These are phyloP conservation scores for Cichladusa arquata DNA, from an alignment of 2,113 vertebrate species.

Conservation along the genomic window DNA sequence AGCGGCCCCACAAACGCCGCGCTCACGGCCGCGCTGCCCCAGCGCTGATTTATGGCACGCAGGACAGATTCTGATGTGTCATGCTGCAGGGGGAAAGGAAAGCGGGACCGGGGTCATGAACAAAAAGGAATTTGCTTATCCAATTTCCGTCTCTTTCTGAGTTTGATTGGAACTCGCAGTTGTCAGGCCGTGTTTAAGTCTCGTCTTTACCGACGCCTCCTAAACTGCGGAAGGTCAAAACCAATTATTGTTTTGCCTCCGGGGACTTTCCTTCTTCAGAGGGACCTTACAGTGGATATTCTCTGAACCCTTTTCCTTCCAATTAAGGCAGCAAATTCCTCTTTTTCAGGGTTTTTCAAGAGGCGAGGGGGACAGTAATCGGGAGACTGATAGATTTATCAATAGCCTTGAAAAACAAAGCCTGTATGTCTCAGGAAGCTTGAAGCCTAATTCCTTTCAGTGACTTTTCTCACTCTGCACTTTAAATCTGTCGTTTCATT, in stretches of 20 bases:
- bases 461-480: constrained; percentile 65
- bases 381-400: constrained; percentile 34
- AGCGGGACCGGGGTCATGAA: constrained; percentile 50
- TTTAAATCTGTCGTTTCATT: constrained; percentile 65
- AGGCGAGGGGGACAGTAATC: background rate
- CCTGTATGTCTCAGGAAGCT: constrained; percentile 38
- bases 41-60: background rate
- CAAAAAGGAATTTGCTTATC: constrained; percentile 73
- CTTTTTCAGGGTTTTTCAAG: background rate
- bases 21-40: constrained; percentile 1
- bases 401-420: constrained; percentile 64
- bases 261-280: constrained; percentile 63
- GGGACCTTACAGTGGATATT: constrained; percentile 40
- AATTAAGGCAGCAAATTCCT: constrained; percentile 39
- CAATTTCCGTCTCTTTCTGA: constrained; percentile 61
- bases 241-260: constrained; percentile 67
- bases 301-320: constrained; percentile 42
- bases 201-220: constrained; percentile 56
- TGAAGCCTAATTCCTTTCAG: constrained; percentile 60
- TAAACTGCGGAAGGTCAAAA: constrained; percentile 67
- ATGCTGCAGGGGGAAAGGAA: constrained; percentile 57
- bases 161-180: constrained; percentile 58
- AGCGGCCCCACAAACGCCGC: background rate
- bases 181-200: constrained; percentile 64
- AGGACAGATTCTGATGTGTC: constrained; percentile 65